phyloP scores from a whole-genome alignment of 2,888 invertebrate genomes.

The Phengaris arion region DNA sequence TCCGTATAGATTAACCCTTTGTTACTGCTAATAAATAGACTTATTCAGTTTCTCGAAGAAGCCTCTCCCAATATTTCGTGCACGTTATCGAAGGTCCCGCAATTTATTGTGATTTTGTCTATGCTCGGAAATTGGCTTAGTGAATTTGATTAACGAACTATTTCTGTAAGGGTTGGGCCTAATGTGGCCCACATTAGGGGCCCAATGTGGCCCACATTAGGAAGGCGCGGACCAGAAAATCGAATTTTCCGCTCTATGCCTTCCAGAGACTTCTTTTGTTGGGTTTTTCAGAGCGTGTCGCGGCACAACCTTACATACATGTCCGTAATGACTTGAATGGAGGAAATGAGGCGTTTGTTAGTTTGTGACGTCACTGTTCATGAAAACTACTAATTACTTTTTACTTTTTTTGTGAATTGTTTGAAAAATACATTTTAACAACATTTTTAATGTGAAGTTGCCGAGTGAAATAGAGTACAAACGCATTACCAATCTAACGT shows the following conservation, averaged over 20 bases:
- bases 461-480: no score
- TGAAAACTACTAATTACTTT: no score
- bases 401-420: no score
- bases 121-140: constrained; percentile 64
- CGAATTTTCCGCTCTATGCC: constrained; percentile 71
- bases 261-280: constrained; percentile 49
- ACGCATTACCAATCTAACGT: no score
- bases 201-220: constrained; percentile 61
- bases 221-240: constrained; percentile 70
- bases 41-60: neutral
- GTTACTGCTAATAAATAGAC: neutral
- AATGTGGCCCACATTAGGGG: constrained; percentile 61
- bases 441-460: no score
- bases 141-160: constrained; percentile 71
- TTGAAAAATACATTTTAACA: no score
- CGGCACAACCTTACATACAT: constrained; percentile 10
- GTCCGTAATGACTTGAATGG: constrained; percentile 21
- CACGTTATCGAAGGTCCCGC: constrained; percentile 52
- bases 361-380: neutral
- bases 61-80: constrained; percentile 21
- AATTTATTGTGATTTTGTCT: constrained; percentile 66
- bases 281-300: constrained; percentile 61
- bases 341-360: constrained; percentile 15
- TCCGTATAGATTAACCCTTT: neutral
- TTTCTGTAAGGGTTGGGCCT: constrained; percentile 64